Evolutionary conservation across 2,113 vertebrate genomes (phyloP), one percentile per base, ranked within the genome.

Genomic region (Podarcis cretensis): DNA sequence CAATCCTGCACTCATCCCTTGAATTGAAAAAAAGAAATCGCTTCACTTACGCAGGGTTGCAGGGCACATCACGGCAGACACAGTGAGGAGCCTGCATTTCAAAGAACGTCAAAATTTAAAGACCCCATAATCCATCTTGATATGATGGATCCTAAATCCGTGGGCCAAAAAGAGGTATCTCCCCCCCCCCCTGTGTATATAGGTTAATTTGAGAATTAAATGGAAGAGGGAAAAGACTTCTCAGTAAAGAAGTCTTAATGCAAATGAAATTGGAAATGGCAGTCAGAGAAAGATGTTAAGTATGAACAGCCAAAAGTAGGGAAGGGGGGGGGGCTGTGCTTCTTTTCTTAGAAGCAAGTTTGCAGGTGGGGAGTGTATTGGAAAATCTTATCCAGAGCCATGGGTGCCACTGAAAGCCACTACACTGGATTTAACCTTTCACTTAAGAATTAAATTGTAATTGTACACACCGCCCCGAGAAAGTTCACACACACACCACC

Each of bases 351-450:
- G 7, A 81, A 16, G 21, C 25, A 69, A 3, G 59, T 63, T 63
- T 63, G 59, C 59, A 63, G 16, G 13, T 20, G 73, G 35, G 14
- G 18, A 18, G 16, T n/a, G 71, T 77, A 84, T 69, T 91, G 88
- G 78, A 66, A 93, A 93, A 94, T 93, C 89, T 93, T 91, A 94
- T 93, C 89, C 88, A 91, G 80, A 90, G 86, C 93, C 91, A 91
- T 87, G 92, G 87, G 92, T 94, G 90, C 89, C 84, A 92, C 93
- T 92, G 88, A 91, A 48, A 93, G 91, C 91, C 93, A 81, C 91
- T 94, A 90, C 83, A 93, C 92, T 95, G 93, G 93, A 92, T 91
- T 93, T 93, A 92, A 92, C 88, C 74, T 90, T 85, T 93, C 87
- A 92, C 87, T 63, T 35, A 87, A 92, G 92, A 92, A 94, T 93